phyloP scores from a whole-genome alignment of 2,888 invertebrate genomes.

The Amphimallon solstitiale region DNA sequence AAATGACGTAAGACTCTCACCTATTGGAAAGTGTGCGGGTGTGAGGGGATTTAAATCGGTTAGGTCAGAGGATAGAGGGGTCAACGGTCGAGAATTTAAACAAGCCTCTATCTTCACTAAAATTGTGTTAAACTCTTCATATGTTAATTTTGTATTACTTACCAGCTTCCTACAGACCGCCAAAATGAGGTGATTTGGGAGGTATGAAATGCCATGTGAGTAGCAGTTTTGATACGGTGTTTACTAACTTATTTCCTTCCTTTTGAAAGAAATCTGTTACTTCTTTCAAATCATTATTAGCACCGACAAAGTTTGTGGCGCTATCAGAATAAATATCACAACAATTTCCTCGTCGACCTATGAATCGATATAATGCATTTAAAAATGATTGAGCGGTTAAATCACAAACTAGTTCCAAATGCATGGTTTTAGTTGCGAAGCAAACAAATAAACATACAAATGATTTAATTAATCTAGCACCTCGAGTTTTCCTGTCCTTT shows the following conservation, averaged over 20 bases:
- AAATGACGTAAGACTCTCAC: slow-evolving; percentile 44
- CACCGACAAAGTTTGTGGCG: slow-evolving; percentile 42
- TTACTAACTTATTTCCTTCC: neutral
- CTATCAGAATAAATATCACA: slow-evolving; percentile 39
- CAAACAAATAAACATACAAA: slow-evolving; percentile 47
- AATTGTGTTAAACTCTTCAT: slow-evolving; percentile 48
- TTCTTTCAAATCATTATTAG: slow-evolving; percentile 27
- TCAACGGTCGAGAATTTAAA: slow-evolving; percentile 48
- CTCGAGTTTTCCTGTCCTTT: slow-evolving; percentile 37
- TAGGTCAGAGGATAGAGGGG: slow-evolving; percentile 46
- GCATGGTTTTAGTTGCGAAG: slow-evolving; percentile 43
- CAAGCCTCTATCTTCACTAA: slow-evolving; percentile 47
- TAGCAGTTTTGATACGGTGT: too few relatives aligned
- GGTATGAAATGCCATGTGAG: too few relatives aligned
- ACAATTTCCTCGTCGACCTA: slow-evolving; percentile 39
- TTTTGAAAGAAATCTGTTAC: slow-evolving; percentile 18
- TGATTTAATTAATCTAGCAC: slow-evolving; percentile 37
- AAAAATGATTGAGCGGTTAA: slow-evolving; percentile 44
- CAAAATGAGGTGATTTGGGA: too few relatives aligned
- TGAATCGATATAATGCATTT: slow-evolving; percentile 40
- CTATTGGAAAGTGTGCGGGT: slow-evolving; percentile 54
- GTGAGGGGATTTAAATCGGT: slow-evolving; percentile 47
- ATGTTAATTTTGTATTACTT: too few relatives aligned
- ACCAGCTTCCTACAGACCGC: too few relatives aligned
- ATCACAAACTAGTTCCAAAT: slow-evolving; percentile 45